phyloP scores from a whole-genome alignment of 2,888 invertebrate species.

The Parasteatoda lunata region DNA sequence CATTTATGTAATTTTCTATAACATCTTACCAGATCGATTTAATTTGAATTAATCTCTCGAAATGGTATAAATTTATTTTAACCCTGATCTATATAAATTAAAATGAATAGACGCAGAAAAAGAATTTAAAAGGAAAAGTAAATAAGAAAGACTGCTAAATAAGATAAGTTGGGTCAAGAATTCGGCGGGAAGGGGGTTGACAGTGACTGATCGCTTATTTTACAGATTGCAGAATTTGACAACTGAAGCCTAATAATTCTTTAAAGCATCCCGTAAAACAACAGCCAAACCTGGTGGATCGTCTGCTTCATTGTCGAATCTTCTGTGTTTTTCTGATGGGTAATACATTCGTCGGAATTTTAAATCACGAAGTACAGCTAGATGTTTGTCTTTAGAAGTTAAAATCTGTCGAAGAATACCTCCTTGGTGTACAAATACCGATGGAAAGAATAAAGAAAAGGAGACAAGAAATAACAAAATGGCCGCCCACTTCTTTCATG shows the following conservation, averaged over 20 bases:
- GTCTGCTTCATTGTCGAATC: neutral
- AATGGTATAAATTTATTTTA: too few species aligned
- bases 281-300: neutral
- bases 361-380: neutral
- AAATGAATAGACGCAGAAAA: too few species aligned
- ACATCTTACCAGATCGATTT: too few species aligned
- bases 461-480: neutral
- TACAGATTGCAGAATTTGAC: constrained; percentile 24
- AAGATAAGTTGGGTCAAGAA: too few species aligned
- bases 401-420: neutral
- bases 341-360: neutral
- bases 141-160: too few species aligned
- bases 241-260: constrained; percentile 33
- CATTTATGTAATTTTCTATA: too few species aligned
- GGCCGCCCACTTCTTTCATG: constrained; percentile 33
- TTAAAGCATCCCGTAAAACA: constrained; percentile 14
- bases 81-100: too few species aligned
- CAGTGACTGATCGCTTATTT: constrained; percentile 49
- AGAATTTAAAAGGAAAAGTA: too few species aligned
- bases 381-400: neutral
- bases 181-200: neutral
- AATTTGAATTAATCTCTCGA: too few species aligned
- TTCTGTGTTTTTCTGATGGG: neutral
- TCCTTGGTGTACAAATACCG: neutral
- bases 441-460: neutral